Conservation (phyloP, 2,113 vertebrate genomes). For the Clupea harengus region DNA sequence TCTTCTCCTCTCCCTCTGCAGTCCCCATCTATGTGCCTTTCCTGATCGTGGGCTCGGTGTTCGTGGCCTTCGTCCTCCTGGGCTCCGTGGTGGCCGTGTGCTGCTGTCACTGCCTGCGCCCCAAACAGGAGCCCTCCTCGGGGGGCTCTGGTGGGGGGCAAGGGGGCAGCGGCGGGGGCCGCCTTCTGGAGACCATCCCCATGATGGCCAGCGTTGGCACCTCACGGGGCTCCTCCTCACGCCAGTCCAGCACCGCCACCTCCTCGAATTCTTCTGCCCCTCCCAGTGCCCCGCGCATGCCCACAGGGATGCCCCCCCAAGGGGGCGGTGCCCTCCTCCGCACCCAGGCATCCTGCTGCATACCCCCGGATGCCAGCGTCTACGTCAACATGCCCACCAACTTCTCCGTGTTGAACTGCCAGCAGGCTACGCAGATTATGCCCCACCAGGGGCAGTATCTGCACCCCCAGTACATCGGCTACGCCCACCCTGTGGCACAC, state of each 20-base stretch:
- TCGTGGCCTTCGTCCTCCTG: slow-evolving; percentile 93
- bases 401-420: slow-evolving; percentile 96
- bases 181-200: slow-evolving; percentile 93
- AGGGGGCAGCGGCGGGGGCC: slow-evolving; percentile 63
- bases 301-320: background rate
- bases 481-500: slow-evolving; percentile 81
- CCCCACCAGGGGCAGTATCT: slow-evolving; percentile 93
- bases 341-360: slow-evolving; percentile 91
- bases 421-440: slow-evolving; percentile 95
- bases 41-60: slow-evolving; percentile 95
- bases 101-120: slow-evolving; percentile 93
- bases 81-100: slow-evolving; percentile 92
- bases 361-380: slow-evolving; percentile 85
- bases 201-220: slow-evolving; percentile 92
- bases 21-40: slow-evolving; percentile 98
- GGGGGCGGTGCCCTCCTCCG: slow-evolving; percentile 72
- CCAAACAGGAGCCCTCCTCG: slow-evolving; percentile 92
- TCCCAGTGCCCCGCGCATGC: slow-evolving; percentile 69
- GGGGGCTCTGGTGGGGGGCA: slow-evolving; percentile 61
- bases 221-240: slow-evolving; percentile 90
- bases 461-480: slow-evolving; percentile 92
- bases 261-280: slow-evolving; percentile 95
- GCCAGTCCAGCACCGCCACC: slow-evolving; percentile 94
- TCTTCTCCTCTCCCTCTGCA: slow-evolving; percentile 58
- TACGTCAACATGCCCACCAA: slow-evolving; percentile 97